Conservation (phyloP, 2,113 vertebrate genomes). For the Limnothrissa miodon region DNA sequence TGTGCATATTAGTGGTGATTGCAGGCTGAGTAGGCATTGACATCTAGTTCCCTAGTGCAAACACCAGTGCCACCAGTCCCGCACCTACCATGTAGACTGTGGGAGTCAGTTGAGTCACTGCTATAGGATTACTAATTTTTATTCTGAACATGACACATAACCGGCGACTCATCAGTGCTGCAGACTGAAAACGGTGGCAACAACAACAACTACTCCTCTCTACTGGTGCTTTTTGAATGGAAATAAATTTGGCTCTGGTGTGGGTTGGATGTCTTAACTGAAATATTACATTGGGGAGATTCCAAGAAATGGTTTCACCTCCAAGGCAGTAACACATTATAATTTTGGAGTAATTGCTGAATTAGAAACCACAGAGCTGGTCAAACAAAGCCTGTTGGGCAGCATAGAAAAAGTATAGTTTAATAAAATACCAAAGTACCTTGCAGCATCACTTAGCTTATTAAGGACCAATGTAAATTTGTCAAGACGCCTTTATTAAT, state of each 20-base stretch:
- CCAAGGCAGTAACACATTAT: constrained; percentile 1
- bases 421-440: not conserved
- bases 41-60: too few relatives aligned
- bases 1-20: not conserved
- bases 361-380: not conserved
- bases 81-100: not conserved
- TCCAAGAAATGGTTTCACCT: not conserved
- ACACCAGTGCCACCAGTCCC: too few relatives aligned
- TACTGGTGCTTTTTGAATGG: not conserved
- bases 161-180: not conserved
- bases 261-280: not conserved
- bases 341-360: not conserved
- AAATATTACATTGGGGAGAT: not conserved
- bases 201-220: too few relatives aligned
- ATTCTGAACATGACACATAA: not conserved
- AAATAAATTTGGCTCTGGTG: not conserved
- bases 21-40: not conserved
- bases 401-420: not conserved
- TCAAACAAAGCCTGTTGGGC: not conserved
- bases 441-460: not conserved
- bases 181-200: not conserved
- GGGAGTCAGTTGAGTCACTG: not conserved
- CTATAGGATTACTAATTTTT: not conserved
- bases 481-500: not conserved
- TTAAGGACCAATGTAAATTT: not conserved